These are phyloP conservation scores for Enteromius treurensis DNA, from an alignment of 2,797 vertebrate species.

Conservation along the genomic window DNA sequence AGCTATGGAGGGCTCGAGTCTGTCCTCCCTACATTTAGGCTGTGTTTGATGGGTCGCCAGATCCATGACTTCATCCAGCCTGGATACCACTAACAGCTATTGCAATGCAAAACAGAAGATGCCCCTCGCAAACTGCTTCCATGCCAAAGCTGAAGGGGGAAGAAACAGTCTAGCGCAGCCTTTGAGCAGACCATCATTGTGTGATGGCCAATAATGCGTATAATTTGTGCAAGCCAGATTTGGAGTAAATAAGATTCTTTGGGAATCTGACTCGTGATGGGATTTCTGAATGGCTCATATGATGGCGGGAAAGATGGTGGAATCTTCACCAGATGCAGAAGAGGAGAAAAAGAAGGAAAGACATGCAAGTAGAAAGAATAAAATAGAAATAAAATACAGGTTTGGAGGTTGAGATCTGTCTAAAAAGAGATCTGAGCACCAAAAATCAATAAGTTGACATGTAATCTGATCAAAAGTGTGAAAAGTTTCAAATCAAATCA, in stretches of 20 bases:
- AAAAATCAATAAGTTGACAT: conserved; percentile 23
- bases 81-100: conserved; percentile 67
- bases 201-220: conserved; percentile 72
- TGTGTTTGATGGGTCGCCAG: conserved; percentile 70
- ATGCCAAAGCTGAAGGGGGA: conserved; percentile 6
- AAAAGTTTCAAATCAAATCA: background rate
- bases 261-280: conserved; percentile 61
- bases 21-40: conserved; percentile 69
- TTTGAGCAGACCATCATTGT: conserved; percentile 72
- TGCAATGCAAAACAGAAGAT: conserved; percentile 80
- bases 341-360: conserved; percentile 23
- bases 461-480: background rate
- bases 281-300: conserved; percentile 64
- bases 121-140: conserved; percentile 54
- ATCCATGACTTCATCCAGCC: conserved; percentile 71
- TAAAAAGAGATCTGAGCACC: background rate
- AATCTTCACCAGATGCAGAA: conserved; percentile 56
- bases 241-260: conserved; percentile 66
- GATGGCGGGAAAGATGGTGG: conserved; percentile 67
- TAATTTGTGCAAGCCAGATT: conserved; percentile 69
- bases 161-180: conserved; percentile 31
- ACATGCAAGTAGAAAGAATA: background rate
- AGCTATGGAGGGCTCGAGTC: conserved; percentile 69
- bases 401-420: conserved; percentile 12
- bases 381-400: conserved; percentile 2